These are phyloP conservation scores for Tenthredo amoena DNA, from an alignment of 2,888 invertebrate species.

Conservation along the genomic window DNA sequence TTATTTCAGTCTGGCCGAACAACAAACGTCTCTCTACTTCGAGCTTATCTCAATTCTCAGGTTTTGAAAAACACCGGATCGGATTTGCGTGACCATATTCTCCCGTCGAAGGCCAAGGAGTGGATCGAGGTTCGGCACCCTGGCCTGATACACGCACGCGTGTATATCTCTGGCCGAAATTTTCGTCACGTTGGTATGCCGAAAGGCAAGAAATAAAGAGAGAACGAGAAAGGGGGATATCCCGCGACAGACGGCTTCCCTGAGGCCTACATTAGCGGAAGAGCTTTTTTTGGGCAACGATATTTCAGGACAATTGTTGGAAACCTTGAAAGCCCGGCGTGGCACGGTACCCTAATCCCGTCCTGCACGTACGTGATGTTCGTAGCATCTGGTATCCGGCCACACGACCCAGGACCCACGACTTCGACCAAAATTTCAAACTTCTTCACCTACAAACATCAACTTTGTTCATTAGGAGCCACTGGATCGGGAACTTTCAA, in stretches of 20 bases:
- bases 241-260: slow-evolving; percentile 31
- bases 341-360: slow-evolving; percentile 35
- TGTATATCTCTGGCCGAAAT: background rate
- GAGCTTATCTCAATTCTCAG: background rate
- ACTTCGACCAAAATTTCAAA: background rate
- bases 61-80: background rate
- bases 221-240: slow-evolving; percentile 33
- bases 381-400: background rate
- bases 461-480: slow-evolving; percentile 6
- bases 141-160: background rate
- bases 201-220: slow-evolving; percentile 45
- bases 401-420: background rate
- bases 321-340: slow-evolving; percentile 50
- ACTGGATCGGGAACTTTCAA: background rate
- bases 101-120: background rate
- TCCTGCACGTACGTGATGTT: slow-evolving; percentile 28
- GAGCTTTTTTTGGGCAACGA: slow-evolving; percentile 55
- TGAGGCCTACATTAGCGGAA: slow-evolving; percentile 53
- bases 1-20: background rate
- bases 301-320: slow-evolving; percentile 56
- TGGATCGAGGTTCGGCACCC: background rate
- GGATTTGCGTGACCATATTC: no score
- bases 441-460: slow-evolving; percentile 20
- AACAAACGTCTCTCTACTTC: slow-evolving; percentile 1
- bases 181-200: slow-evolving; percentile 27